Evolutionary conservation across 2,113 vertebrate species (phyloP).

Genomic region (Polypterus senegalus): DNA sequence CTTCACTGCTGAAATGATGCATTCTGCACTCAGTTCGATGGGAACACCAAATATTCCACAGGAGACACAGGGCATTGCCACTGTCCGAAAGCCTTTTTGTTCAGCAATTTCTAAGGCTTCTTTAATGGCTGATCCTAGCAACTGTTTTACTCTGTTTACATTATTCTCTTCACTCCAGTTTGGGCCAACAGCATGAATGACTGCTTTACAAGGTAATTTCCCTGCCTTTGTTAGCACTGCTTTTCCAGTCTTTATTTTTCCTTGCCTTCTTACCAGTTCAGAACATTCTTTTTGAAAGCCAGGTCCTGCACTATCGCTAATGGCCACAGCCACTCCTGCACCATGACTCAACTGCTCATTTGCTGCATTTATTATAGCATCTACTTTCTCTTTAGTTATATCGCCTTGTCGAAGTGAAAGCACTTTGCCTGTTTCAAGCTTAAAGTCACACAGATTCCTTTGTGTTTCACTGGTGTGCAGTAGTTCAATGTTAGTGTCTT

Average conservation of each 20-base stretch:
- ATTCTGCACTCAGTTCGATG: conserved; percentile 27
- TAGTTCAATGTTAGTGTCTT: not conserved
- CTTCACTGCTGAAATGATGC: conserved; percentile 31
- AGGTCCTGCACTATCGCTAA: conserved; percentile 32
- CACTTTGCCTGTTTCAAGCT: conserved; percentile 15
- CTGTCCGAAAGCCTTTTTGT: conserved; percentile 5
- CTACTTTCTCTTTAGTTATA: conserved; percentile 31
- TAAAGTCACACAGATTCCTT: conserved; percentile 13
- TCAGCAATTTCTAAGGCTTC: conserved; percentile 28
- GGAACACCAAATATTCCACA: conserved; percentile 33
- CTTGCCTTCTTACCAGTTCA: conserved; percentile 4
- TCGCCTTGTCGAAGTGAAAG: conserved; percentile 34
- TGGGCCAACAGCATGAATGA: conserved; percentile 42
- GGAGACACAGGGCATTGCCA: conserved; percentile 43
- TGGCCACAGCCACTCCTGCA: conserved; percentile 33
- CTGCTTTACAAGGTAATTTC: conserved; percentile 28
- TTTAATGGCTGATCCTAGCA: conserved; percentile 21
- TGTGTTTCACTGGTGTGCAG: not conserved
- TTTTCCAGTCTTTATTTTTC: conserved; percentile 19
- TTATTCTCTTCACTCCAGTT: conserved; percentile 13
- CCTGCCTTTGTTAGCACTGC: conserved; percentile 30
- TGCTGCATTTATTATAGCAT: conserved; percentile 40
- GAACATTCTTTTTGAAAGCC: conserved; percentile 30
- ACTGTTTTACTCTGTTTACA: not conserved
- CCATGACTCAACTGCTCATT: conserved; percentile 29